Conservation (phyloP, 2,797 vertebrate genomes). For the Anabacerthia variegaticeps region DNA sequence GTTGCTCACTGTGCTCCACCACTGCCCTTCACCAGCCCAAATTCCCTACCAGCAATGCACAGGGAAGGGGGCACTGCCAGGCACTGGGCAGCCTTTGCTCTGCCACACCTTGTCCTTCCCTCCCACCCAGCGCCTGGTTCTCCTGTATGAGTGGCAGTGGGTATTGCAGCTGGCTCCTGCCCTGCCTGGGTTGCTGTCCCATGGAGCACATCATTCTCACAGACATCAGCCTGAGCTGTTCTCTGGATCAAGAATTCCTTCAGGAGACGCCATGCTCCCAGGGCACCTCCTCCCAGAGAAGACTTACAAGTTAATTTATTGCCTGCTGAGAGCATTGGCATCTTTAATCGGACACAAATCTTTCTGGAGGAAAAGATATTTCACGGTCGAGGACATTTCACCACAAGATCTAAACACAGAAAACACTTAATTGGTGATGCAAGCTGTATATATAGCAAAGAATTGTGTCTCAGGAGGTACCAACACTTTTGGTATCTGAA, state of each 20-base stretch:
- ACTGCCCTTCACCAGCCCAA: rapidly evolving
- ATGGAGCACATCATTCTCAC: rapidly evolving
- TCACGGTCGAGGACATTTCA: neutral
- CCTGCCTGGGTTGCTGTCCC: neutral
- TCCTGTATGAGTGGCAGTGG: rapidly evolving
- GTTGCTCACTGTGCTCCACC: neutral
- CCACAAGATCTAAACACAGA: neutral
- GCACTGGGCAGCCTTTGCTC: neutral
- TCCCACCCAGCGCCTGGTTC: rapidly evolving
- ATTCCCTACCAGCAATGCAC: rapidly evolving
- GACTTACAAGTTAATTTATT: neutral
- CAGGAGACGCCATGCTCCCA: neutral
- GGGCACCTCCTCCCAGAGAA: neutral
- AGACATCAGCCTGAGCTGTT: rapidly evolving
- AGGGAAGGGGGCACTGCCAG: neutral
- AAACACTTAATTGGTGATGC: neutral
- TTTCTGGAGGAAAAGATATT: neutral
- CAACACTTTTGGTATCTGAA: neutral
- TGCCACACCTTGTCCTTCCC: neutral
- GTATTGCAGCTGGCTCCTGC: neutral
- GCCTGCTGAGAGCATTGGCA: neutral
- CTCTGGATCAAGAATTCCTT: neutral
- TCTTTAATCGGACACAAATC: neutral
- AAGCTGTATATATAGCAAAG: neutral
- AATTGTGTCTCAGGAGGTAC: neutral